These are phyloP conservation scores for Remorina albescens DNA, from an alignment of 2,797 vertebrate genomes.

Conservation along the genomic window DNA sequence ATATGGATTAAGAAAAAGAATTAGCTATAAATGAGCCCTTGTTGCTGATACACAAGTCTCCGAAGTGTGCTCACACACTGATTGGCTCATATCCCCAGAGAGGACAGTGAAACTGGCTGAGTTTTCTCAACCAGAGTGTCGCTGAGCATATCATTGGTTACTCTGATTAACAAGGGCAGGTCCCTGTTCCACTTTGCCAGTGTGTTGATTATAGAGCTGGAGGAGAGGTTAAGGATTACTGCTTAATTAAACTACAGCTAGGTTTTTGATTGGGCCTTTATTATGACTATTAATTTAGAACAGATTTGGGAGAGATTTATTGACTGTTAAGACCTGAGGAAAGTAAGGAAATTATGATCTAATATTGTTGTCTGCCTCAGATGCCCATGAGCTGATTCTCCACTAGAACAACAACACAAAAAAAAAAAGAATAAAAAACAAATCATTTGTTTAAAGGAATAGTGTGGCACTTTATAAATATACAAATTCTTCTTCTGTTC, in stretches of 20 bases:
- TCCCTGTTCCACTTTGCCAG: slow-evolving; percentile 56
- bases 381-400: slow-evolving; percentile 2
- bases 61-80: slow-evolving; percentile 53
- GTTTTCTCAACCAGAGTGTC: slow-evolving; percentile 43
- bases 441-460: slow-evolving; percentile 1
- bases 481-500: not conserved
- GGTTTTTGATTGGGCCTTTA: slow-evolving; percentile 64
- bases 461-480: not conserved
- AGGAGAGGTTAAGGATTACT: slow-evolving; percentile 66
- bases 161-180: slow-evolving; percentile 63
- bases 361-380: slow-evolving; percentile 3
- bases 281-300: slow-evolving; percentile 62
- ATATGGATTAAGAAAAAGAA: slow-evolving; percentile 60
- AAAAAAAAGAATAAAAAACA: not conserved
- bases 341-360: slow-evolving; percentile 28
- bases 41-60: slow-evolving; percentile 39
- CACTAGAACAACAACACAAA: slow-evolving; percentile 21
- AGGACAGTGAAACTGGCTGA: slow-evolving; percentile 47
- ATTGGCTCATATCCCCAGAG: slow-evolving; percentile 69
- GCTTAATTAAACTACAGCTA: slow-evolving; percentile 72
- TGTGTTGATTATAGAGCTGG: slow-evolving; percentile 61
- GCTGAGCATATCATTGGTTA: slow-evolving; percentile 61
- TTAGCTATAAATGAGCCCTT: slow-evolving; percentile 56
- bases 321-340: slow-evolving; percentile 20
- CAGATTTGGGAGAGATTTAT: slow-evolving; percentile 39